phyloP scores from a whole-genome alignment of 2,888 invertebrate species.

The Cataglyphis rosenhaueri region DNA sequence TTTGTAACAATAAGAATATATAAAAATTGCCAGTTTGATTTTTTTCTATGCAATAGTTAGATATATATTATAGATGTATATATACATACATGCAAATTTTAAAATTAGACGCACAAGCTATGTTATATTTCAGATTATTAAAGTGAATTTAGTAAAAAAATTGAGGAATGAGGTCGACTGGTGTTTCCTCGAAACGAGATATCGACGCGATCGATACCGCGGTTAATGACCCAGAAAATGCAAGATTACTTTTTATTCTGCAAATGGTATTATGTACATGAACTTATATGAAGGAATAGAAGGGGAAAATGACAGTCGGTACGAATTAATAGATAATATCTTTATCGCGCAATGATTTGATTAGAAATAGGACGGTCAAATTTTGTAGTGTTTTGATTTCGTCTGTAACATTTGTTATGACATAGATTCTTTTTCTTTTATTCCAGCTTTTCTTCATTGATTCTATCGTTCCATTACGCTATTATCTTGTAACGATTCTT shows the following conservation, averaged over 20 bases:
- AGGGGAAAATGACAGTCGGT: background rate
- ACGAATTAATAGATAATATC: conserved; percentile 27
- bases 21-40: background rate
- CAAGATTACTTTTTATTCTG: conserved; percentile 25
- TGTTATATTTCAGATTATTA: background rate
- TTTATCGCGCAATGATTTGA: background rate
- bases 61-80: background rate
- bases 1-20: background rate
- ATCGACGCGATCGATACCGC: conserved; percentile 35
- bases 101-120: background rate
- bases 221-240: conserved; percentile 50
- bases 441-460: background rate
- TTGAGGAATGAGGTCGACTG: background rate
- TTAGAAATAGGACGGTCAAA: background rate
- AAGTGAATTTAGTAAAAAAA: conserved; percentile 1
- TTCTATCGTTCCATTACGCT: conserved; percentile 10
- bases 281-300: background rate
- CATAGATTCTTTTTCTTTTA: background rate
- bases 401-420: background rate
- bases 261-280: background rate
- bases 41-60: background rate
- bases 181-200: conserved; percentile 18
- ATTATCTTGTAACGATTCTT: conserved; percentile 3
- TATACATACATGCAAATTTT: background rate
- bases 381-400: background rate